A percentile compares a stretch with the other conserved stretches of the same genome.
Conservation (phyloP, 2,888 invertebrate genomes). For the Chymomyza fuscimana region DNA sequence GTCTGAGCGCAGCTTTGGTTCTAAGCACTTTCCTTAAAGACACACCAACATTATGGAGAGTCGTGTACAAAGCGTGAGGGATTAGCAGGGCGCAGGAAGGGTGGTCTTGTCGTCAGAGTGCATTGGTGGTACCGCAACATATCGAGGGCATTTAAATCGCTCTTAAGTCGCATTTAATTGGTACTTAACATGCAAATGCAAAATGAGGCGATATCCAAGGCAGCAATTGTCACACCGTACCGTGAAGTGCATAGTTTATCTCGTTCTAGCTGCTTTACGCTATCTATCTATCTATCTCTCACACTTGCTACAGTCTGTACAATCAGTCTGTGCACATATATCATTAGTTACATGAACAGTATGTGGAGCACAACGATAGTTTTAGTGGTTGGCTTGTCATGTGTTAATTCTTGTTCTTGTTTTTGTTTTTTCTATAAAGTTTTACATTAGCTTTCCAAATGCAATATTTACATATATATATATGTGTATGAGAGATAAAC, state of each 20-base stretch:
- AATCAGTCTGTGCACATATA: constrained; percentile 5
- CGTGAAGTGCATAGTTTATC: not conserved
- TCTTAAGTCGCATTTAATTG: constrained; percentile 63
- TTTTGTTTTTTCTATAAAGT: constrained; percentile 11
- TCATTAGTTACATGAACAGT: constrained; percentile 37
- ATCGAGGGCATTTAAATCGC: constrained; percentile 62
- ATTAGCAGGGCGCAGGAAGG: not conserved
- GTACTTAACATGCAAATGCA: constrained; percentile 64
- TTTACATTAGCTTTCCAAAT: constrained; percentile 15
- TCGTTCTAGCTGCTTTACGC: not conserved
- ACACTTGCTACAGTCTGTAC: not conserved
- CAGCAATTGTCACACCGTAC: constrained; percentile 43
- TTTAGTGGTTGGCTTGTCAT: not conserved
- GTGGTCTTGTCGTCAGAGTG: constrained; percentile 17
- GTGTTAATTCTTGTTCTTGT: constrained; percentile 10
- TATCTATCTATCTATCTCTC: constrained; percentile 6
- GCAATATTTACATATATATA: not conserved
- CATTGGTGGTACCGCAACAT: constrained; percentile 37
- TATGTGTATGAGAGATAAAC: not conserved
- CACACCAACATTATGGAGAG: too few species aligned
- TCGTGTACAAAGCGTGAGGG: too few species aligned
- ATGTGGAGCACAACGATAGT: constrained; percentile 28
- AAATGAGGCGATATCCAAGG: constrained; percentile 52
- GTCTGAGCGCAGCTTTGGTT: too few species aligned
- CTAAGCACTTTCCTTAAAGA: too few species aligned